These are phyloP conservation scores for Drosophila santomea DNA, from an alignment of 1,140 invertebrate genomes.

Conservation along the genomic window DNA sequence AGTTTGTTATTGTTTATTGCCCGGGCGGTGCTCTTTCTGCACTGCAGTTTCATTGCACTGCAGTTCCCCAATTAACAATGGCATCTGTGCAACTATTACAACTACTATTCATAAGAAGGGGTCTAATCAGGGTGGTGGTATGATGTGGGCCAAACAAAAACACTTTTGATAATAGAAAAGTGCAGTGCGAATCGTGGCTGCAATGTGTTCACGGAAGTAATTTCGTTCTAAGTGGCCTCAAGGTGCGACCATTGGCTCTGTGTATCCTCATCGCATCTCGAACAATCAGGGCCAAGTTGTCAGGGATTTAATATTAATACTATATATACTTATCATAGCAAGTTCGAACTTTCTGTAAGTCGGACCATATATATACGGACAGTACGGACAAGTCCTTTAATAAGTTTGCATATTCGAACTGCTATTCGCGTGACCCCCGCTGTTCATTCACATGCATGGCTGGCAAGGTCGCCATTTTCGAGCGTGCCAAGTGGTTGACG, in stretches of 20 bases:
- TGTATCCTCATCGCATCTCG: neutral
- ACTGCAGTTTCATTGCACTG: conserved; percentile 21
- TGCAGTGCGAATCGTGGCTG: conserved; percentile 16
- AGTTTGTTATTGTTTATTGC: conserved; percentile 21
- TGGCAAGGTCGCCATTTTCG: conserved; percentile 47
- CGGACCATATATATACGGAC: too few species aligned
- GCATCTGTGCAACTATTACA: neutral
- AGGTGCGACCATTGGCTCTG: conserved; percentile 11
- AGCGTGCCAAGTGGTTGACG: conserved; percentile 53
- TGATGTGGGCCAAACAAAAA: conserved; percentile 26
- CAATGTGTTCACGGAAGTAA: conserved; percentile 43
- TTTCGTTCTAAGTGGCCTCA: conserved; percentile 23
- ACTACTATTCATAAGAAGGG: neutral
- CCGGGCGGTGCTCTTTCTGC: conserved; percentile 4
- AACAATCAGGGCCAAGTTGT: neutral
- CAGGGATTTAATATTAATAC: neutral
- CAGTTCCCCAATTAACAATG: conserved; percentile 24
- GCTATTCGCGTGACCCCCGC: conserved; percentile 1
- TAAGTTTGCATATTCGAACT: too few species aligned
- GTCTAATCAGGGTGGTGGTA: conserved; percentile 21
- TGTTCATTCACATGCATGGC: conserved; percentile 36
- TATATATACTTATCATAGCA: too few species aligned
- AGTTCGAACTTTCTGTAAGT: too few species aligned
- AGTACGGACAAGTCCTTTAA: too few species aligned
- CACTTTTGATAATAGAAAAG: conserved; percentile 30